A percentile compares a stretch with the other conserved stretches of the same genome.
Evolutionary conservation across 2,888 invertebrate species (phyloP).

Genomic region (Stramonita haemastoma): DNA sequence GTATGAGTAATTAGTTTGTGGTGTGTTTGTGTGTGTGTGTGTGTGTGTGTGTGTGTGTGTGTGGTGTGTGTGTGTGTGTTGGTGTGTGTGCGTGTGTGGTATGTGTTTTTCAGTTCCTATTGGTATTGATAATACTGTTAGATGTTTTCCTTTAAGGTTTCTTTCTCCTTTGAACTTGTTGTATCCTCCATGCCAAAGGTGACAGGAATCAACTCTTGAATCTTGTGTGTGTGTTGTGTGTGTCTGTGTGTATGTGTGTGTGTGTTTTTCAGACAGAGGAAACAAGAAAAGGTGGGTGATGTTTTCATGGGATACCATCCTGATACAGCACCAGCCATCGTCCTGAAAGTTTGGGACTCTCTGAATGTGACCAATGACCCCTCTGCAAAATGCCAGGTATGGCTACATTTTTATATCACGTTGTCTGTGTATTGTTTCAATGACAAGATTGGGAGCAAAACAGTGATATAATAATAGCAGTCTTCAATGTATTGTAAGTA

Average conservation of each 20-base stretch:
- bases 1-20: too few species aligned
- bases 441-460: too few species aligned
- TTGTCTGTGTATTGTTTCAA: neutral
- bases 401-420: neutral
- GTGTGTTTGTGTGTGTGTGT: too few species aligned
- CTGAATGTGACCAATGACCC: neutral
- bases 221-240: neutral
- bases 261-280: slow-evolving; percentile 4
- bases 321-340: slow-evolving; percentile 67
- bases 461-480: too few species aligned
- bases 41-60: neutral
- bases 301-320: slow-evolving; percentile 71
- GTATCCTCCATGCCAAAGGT: too few species aligned
- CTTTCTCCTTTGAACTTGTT: too few species aligned
- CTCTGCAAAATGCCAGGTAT: slow-evolving; percentile 18
- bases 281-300: slow-evolving; percentile 53
- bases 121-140: too few species aligned
- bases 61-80: too few species aligned
- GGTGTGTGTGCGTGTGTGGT: neutral
- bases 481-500: too few species aligned
- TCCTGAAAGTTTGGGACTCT: slow-evolving; percentile 60
- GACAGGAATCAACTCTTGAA: too few species aligned
- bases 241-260: neutral
- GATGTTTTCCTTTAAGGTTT: too few species aligned
- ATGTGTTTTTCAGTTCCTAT: too few species aligned